Evolutionary conservation across 37 sponge, comb jelly and placozoan genomes (phyloP).

Genomic region (Dysidea cf. avara): DNA sequence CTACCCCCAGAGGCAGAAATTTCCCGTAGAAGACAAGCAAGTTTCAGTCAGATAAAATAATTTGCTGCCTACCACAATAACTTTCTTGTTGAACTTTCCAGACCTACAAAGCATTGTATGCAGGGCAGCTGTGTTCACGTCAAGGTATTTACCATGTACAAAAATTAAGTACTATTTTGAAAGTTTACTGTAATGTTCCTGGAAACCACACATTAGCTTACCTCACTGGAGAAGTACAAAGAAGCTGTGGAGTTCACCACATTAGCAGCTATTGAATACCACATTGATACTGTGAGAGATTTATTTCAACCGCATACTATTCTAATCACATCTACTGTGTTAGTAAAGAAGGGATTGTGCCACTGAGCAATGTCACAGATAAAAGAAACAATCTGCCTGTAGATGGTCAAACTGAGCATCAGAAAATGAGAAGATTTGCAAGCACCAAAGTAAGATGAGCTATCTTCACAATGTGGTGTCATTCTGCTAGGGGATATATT

Average conservation of each 20-base stretch:
- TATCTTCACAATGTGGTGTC: slow-evolving; percentile 47
- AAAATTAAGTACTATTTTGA: slow-evolving; percentile 2
- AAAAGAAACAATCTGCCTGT: slow-evolving; percentile 20
- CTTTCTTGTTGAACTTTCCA: too few species aligned
- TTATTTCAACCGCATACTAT: slow-evolving; percentile 16
- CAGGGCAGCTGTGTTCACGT: neutral
- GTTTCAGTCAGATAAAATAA: too few species aligned
- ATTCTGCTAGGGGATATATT: slow-evolving; percentile 56
- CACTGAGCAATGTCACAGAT: slow-evolving; percentile 20
- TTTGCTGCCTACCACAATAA: too few species aligned
- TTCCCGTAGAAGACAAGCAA: too few species aligned
- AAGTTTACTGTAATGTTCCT: neutral
- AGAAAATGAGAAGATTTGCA: neutral
- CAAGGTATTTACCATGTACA: slow-evolving; percentile 14
- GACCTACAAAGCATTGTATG: too few species aligned
- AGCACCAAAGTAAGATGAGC: slow-evolving; percentile 11
- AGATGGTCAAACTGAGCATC: neutral
- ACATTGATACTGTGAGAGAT: slow-evolving; percentile 3
- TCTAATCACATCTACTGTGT: slow-evolving; percentile 21
- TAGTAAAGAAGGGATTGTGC: slow-evolving; percentile 24
- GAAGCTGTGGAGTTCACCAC: slow-evolving; percentile 21
- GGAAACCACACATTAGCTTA: slow-evolving; percentile 38
- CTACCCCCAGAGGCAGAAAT: too few species aligned
- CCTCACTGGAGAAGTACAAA: slow-evolving; percentile 28
- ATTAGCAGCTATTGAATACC: slow-evolving; percentile 18